Conservation (phyloP, 2,113 vertebrate species). For the Tupaia tana region DNA sequence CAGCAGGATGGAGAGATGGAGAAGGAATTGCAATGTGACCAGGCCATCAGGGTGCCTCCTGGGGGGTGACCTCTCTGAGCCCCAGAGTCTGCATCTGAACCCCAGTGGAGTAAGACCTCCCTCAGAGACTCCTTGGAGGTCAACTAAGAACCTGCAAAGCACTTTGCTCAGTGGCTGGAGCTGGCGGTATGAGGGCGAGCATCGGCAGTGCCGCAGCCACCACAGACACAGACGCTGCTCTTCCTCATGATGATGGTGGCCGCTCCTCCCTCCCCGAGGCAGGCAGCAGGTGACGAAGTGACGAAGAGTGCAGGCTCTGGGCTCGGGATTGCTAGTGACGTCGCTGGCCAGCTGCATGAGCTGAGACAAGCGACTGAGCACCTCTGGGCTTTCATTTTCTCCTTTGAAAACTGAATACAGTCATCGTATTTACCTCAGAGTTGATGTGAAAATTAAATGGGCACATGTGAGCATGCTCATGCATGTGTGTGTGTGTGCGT, state of each 20-base stretch:
- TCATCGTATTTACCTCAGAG: neutral
- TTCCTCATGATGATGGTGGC: neutral
- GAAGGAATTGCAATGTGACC: too few relatives aligned
- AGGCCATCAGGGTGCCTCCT: neutral
- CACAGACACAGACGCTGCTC: neutral
- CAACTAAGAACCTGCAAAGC: neutral
- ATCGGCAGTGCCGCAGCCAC: neutral
- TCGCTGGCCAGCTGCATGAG: neutral
- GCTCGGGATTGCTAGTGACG: neutral
- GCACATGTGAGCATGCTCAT: neutral
- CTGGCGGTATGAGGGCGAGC: neutral
- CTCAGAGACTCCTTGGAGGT: neutral
- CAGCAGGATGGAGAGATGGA: too few relatives aligned
- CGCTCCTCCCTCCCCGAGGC: too few relatives aligned
- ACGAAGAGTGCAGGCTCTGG: neutral
- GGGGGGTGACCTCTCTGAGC: neutral
- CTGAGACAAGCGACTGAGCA: neutral
- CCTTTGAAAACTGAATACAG: neutral
- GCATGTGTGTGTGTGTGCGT: neutral
- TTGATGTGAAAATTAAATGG: neutral
- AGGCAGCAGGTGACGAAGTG: neutral
- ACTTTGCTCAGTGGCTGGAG: neutral
- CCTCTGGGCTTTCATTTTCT: conserved; percentile 17
- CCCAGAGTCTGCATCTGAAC: neutral
- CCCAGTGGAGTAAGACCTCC: neutral